A percentile compares a stretch with the other conserved stretches of the same genome.
These are phyloP conservation scores for Aethes cnicana DNA, from an alignment of 2,888 invertebrate genomes.

Conservation along the genomic window DNA sequence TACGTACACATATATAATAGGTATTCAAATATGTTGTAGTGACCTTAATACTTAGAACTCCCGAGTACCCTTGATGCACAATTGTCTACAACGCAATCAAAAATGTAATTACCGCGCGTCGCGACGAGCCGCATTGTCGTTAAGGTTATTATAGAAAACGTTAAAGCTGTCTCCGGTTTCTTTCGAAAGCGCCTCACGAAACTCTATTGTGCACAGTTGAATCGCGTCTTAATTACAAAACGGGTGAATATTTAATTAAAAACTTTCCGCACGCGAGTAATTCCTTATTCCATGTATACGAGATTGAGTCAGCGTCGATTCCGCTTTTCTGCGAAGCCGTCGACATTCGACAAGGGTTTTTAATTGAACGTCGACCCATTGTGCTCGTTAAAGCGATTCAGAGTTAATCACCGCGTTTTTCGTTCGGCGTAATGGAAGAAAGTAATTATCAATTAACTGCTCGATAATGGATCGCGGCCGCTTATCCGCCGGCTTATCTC, in stretches of 20 bases:
- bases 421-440: conserved; percentile 79
- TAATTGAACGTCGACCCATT: conserved; percentile 79
- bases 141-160: conserved; percentile 46
- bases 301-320: conserved; percentile 76
- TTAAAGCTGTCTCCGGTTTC: conserved; percentile 58
- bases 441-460: conserved; percentile 82
- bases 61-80: conserved; percentile 35
- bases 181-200: conserved; percentile 62
- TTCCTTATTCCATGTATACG: conserved; percentile 80
- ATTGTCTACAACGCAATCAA: conserved; percentile 39
- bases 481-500: conserved; percentile 74
- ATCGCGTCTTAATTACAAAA: conserved; percentile 79
- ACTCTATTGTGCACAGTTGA: conserved; percentile 69
- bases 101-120: conserved; percentile 41
- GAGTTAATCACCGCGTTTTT: conserved; percentile 80
- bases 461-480: conserved; percentile 79
- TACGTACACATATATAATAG: no score
- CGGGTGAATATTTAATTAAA: conserved; percentile 81
- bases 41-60: background rate
- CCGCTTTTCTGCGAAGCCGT: conserved; percentile 70
- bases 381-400: conserved; percentile 79
- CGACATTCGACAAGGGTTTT: conserved; percentile 78
- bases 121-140: conserved; percentile 19
- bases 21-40: no score
- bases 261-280: conserved; percentile 79